These are phyloP conservation scores for Antigone vipio DNA, from an alignment of 2,113 vertebrate species.

Conservation along the genomic window DNA sequence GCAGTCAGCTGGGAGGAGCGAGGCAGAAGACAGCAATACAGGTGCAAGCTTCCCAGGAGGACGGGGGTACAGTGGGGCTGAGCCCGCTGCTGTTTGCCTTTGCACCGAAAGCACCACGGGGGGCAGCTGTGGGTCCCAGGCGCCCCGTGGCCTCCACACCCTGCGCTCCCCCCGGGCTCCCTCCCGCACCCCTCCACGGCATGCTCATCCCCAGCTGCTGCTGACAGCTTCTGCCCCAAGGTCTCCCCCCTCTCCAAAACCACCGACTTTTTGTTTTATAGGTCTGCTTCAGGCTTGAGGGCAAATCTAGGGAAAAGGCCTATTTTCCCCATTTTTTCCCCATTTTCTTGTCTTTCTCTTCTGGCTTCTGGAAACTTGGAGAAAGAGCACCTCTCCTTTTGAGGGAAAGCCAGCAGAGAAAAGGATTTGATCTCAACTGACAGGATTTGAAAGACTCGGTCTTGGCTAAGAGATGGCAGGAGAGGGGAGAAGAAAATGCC, in stretches of 20 bases:
- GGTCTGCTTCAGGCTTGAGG: background rate
- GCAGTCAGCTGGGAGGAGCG: background rate
- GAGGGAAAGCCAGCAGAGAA: background rate
- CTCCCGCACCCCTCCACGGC: background rate
- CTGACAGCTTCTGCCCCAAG: background rate
- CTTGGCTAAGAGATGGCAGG: background rate
- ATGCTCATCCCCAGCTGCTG: background rate
- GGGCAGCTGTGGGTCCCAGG: background rate
- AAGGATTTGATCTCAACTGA: background rate
- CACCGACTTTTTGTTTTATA: background rate
- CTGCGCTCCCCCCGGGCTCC: background rate
- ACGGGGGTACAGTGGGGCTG: accelerated
- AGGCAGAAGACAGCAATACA: background rate
- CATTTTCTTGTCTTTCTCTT: background rate
- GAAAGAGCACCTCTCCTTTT: background rate
- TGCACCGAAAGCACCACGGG: background rate
- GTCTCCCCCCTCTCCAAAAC: background rate
- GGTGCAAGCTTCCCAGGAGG: background rate
- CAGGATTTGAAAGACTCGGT: background rate
- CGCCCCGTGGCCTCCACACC: background rate
- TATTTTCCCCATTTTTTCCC: background rate
- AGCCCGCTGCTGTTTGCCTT: accelerated
- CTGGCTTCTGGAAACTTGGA: background rate
- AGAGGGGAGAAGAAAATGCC: background rate
- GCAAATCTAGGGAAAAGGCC: background rate